Percentiles rank a stretch among this genome's conserved stretches.
phyloP scores from a whole-genome alignment of 2,888 invertebrate species.

The Bimastos eiseni region DNA sequence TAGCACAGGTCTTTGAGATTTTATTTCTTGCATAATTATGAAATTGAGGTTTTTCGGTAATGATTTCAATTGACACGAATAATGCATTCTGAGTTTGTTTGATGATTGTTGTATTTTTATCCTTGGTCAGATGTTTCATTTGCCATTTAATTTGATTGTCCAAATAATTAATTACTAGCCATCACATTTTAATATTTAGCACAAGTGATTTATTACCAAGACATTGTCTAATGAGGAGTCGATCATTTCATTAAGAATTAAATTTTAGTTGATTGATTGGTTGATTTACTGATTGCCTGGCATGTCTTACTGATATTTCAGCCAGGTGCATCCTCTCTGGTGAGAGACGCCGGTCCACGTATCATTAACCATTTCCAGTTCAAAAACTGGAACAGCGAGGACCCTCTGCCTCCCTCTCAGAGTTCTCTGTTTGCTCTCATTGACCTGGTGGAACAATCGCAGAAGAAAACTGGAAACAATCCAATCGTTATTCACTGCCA shows the following conservation, averaged over 20 bases:
- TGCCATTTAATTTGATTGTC: background rate
- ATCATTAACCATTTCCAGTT: constrained; percentile 43
- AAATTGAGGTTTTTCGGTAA: background rate
- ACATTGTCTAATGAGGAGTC: background rate
- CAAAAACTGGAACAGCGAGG: constrained; percentile 39
- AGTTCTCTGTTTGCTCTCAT: constrained; percentile 40
- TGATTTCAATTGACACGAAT: background rate
- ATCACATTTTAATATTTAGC: background rate
- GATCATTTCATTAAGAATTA: too few species aligned
- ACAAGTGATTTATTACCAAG: background rate
- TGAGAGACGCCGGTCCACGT: background rate
- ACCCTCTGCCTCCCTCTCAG: constrained; percentile 32
- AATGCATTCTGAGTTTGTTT: background rate
- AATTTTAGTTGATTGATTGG: background rate
- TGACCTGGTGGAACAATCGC: constrained; percentile 43
- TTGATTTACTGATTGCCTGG: background rate
- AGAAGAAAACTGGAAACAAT: constrained; percentile 43
- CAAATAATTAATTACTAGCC: too few species aligned
- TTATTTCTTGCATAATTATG: background rate
- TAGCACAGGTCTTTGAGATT: background rate
- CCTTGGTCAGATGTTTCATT: background rate
- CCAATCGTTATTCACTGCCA: constrained; percentile 46
- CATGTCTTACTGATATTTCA: background rate
- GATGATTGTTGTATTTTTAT: background rate
- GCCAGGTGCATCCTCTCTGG: background rate